Percentiles rank a stretch among this genome's conserved stretches.
Conservation (phyloP, 2,797 vertebrate genomes). For the Lacerta agilis region DNA sequence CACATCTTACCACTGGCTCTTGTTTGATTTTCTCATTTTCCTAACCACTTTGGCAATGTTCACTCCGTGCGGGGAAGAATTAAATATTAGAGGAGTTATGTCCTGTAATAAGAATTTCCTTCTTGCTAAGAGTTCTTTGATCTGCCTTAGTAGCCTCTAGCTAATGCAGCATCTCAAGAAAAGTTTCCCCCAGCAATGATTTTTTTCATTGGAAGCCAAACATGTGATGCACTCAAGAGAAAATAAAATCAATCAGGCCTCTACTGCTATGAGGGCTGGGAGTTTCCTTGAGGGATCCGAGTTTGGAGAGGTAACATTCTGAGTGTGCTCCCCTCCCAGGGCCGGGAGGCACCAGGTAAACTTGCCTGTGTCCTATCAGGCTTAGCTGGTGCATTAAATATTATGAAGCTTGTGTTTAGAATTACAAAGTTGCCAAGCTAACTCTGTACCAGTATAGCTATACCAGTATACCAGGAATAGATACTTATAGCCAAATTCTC, state of each 20-base stretch:
- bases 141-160: conserved; percentile 7
- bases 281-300: not conserved
- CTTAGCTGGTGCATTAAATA: not conserved
- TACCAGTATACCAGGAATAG: too few relatives aligned
- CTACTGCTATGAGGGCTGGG: not conserved
- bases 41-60: conserved; percentile 7
- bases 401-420: not conserved
- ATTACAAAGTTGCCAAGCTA: not conserved
- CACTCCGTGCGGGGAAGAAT: conserved; percentile 3
- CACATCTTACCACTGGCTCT: not conserved
- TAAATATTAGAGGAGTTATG: conserved; percentile 22
- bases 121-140: conserved; percentile 12
- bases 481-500: not conserved
- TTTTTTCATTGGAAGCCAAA: conserved; percentile 6
- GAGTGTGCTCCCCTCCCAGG: not conserved
- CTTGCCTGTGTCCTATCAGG: not conserved
- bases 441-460: not conserved
- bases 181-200: conserved; percentile 1
- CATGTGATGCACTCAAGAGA: conserved; percentile 25
- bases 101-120: conserved; percentile 6
- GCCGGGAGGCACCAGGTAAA: not conserved
- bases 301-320: not conserved
- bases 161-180: conserved; percentile 8
- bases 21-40: conserved; percentile 25
- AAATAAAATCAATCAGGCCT: conserved; percentile 8